Evolutionary conservation across 1,140 invertebrate genomes (phyloP).

Genomic region (Bombus difficillimus): DNA sequence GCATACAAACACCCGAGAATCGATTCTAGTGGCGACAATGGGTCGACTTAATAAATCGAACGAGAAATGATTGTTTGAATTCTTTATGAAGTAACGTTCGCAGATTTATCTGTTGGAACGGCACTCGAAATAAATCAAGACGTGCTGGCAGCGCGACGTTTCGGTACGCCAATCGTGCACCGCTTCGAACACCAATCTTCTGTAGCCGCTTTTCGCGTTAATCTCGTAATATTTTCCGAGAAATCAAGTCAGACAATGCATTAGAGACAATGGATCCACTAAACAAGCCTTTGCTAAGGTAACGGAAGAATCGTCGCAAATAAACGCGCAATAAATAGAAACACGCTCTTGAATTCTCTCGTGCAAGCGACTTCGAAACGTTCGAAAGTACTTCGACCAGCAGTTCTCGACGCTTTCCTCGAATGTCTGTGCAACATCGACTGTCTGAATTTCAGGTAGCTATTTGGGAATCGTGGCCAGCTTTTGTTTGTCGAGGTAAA

Average conservation of each 20-base stretch:
- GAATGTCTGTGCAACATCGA: neutral
- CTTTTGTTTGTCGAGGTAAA: neutral
- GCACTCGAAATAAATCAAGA: constrained; percentile 57
- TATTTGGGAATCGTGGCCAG: neutral
- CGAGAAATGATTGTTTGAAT: neutral
- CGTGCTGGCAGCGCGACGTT: constrained; percentile 7
- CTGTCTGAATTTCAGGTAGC: neutral
- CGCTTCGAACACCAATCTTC: neutral
- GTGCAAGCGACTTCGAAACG: neutral
- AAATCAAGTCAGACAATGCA: constrained; percentile 9
- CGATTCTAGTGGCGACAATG: constrained; percentile 34
- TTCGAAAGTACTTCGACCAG: neutral
- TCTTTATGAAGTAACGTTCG: neutral
- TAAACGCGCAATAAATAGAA: constrained; percentile 20
- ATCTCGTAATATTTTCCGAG: constrained; percentile 26
- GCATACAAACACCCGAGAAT: neutral
- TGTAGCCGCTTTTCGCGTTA: neutral
- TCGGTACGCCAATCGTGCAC: neutral
- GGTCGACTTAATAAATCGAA: constrained; percentile 18
- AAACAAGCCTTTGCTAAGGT: neutral
- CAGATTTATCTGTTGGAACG: constrained; percentile 51
- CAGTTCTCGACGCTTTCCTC: neutral
- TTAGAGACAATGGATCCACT: neutral
- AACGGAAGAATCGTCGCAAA: neutral
- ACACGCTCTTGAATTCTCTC: neutral